Conservation (phyloP, 2,888 invertebrate genomes). For the Gymnocheta viridis region DNA sequence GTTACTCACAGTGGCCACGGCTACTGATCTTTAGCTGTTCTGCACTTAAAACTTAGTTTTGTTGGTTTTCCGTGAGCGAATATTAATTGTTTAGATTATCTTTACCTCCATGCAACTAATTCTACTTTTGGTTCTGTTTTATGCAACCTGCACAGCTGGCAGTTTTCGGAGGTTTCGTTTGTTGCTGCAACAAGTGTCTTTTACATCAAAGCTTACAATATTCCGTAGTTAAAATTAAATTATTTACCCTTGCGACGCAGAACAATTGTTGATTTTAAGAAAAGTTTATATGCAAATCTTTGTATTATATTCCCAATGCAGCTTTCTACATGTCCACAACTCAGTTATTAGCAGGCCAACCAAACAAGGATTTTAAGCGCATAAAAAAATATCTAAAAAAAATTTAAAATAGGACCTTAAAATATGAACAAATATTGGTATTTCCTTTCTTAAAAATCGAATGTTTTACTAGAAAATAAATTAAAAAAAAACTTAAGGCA, state of each 20-base stretch:
- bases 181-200: constrained; percentile 44
- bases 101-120: constrained; percentile 1
- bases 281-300: constrained; percentile 33
- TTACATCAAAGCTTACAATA: not conserved
- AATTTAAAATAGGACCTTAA: no score
- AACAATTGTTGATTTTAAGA: constrained; percentile 28
- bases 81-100: constrained; percentile 22
- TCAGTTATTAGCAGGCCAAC: no score
- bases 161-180: not conserved
- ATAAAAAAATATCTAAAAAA: no score
- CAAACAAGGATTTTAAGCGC: no score
- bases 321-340: no score
- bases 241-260: constrained; percentile 21
- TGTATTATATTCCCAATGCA: constrained; percentile 18
- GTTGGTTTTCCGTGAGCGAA: not conserved
- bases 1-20: no score
- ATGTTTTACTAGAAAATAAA: no score
- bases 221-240: constrained; percentile 23
- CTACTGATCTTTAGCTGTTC: not conserved
- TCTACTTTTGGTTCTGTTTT: not conserved
- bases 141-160: not conserved
- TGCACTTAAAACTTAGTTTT: constrained; percentile 12
- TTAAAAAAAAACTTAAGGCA: no score
- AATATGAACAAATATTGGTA: no score
- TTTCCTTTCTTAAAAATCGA: no score